Conservation (phyloP, 1,140 invertebrate genomes). For the Sipha flava region DNA sequence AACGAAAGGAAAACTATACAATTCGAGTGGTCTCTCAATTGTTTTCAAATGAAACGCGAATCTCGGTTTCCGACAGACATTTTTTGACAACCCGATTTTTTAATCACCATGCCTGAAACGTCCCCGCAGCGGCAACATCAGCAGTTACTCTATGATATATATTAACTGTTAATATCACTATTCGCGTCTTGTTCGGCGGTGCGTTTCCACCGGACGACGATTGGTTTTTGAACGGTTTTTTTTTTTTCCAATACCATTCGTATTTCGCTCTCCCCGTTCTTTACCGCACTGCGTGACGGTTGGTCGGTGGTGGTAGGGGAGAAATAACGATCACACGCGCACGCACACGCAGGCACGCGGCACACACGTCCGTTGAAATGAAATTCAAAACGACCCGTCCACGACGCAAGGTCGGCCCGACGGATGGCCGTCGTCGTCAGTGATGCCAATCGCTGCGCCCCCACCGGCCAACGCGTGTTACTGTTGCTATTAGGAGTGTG, state of each 20-base stretch:
- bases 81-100: too few species aligned
- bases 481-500: too few species aligned
- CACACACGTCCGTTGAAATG: neutral
- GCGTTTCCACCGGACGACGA: neutral
- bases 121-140: neutral
- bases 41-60: too few species aligned
- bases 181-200: neutral
- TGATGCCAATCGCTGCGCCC: neutral
- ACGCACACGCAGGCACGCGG: too few species aligned
- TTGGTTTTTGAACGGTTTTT: neutral
- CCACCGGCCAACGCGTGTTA: too few species aligned
- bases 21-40: too few species aligned
- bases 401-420: neutral
- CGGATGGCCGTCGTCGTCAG: neutral
- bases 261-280: neutral
- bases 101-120: too few species aligned
- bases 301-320: neutral
- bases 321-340: slow-evolving; percentile 5
- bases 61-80: too few species aligned
- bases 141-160: too few species aligned
- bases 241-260: neutral
- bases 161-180: neutral
- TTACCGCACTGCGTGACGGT: neutral
- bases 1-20: too few species aligned
- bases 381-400: slow-evolving; percentile 1